phyloP scores from a whole-genome alignment of 2,113 vertebrate species.

The Tragelaphus scriptus region DNA sequence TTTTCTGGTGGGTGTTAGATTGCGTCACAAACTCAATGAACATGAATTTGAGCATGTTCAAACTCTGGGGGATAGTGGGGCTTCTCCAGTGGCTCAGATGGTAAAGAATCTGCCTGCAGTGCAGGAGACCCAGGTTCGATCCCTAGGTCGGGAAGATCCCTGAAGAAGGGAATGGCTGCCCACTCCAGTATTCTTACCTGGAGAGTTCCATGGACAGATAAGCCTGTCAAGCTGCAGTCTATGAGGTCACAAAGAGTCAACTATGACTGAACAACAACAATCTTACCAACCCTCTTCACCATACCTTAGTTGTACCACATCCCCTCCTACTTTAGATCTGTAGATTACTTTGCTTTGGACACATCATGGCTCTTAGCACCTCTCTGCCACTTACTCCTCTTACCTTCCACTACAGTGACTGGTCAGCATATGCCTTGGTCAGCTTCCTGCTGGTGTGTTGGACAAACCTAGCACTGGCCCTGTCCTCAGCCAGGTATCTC shows the following conservation, averaged over 20 bases:
- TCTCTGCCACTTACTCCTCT: neutral
- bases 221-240: neutral
- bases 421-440: neutral
- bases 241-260: neutral
- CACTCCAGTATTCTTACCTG: neutral
- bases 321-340: neutral
- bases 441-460: neutral
- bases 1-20: neutral
- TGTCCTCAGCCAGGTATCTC: neutral
- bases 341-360: neutral
- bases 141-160: neutral
- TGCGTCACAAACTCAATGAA: fast-evolving
- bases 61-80: neutral
- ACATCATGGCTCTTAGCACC: neutral
- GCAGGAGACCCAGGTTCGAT: neutral
- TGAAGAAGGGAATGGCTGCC: neutral
- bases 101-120: neutral
- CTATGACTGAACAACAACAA: neutral
- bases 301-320: neutral
- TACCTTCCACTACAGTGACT: neutral
- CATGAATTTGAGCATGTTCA: neutral
- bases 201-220: neutral
- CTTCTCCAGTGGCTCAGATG: neutral
- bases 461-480: neutral
- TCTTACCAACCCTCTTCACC: neutral